A percentile compares a stretch with the other conserved stretches of the same genome.
phyloP scores from a whole-genome alignment of 2,113 vertebrate species.

The Elgaria multicarinata region DNA sequence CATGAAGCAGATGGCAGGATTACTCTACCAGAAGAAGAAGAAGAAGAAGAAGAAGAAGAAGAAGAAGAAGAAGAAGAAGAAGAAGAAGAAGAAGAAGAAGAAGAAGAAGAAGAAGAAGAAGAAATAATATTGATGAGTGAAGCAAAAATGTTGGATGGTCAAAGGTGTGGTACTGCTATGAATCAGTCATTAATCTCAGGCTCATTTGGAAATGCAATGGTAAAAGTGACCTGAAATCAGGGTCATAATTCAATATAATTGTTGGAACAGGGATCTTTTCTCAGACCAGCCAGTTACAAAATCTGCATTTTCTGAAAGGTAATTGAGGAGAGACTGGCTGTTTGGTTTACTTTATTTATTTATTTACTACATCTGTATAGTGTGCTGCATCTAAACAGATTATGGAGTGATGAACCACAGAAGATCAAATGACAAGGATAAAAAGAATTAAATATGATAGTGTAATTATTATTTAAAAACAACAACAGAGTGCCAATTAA shows the following conservation, averaged over 20 bases:
- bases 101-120: background rate
- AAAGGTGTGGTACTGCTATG: no score
- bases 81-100: background rate
- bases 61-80: background rate
- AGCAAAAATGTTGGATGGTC: fast-evolving
- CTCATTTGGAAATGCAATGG: background rate
- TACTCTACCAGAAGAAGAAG: background rate
- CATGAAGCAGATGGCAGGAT: background rate
- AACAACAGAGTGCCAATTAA: no score
- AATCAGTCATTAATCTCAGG: background rate
- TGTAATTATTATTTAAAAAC: no score
- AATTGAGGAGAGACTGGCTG: no score
- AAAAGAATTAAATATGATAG: no score
- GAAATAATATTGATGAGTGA: background rate
- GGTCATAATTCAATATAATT: background rate
- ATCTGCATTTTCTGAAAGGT: background rate
- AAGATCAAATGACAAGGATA: no score
- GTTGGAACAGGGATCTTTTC: background rate
- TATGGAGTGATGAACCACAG: no score
- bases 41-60: background rate
- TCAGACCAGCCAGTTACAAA: background rate
- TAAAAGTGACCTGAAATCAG: background rate
- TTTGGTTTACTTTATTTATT: no score
- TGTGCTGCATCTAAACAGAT: no score
- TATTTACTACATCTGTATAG: no score